Conservation (phyloP, 2,797 vertebrate genomes). For the Sitta carolinensis region DNA sequence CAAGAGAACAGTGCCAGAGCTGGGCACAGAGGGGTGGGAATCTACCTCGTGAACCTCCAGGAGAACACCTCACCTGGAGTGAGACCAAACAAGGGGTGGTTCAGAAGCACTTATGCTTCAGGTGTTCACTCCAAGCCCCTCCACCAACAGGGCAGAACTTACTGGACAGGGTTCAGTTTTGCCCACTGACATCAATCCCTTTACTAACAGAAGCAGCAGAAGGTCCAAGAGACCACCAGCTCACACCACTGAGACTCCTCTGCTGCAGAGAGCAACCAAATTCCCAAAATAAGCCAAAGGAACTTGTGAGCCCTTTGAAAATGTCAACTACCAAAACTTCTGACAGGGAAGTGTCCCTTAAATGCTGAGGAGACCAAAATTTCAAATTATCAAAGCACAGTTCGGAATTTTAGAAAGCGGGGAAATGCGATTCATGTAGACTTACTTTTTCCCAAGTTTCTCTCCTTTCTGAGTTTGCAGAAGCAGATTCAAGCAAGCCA, state of each 20-base stretch:
- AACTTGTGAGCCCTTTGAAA: background rate
- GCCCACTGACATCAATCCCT: background rate
- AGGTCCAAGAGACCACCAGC: background rate
- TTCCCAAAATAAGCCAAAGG: background rate
- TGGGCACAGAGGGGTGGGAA: background rate
- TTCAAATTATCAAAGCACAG: background rate
- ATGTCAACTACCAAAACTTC: background rate
- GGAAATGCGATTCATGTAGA: background rate
- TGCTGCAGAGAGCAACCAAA: background rate
- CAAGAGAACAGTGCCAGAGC: background rate
- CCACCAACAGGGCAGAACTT: background rate
- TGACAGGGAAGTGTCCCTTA: background rate
- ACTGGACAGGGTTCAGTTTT: background rate
- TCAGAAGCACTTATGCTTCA: background rate
- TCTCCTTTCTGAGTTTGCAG: constrained; percentile 90
- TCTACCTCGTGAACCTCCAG: background rate
- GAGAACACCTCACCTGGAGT: background rate
- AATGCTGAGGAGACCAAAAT: background rate
- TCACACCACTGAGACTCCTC: background rate
- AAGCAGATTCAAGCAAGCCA: constrained; percentile 88
- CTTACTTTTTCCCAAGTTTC: constrained; percentile 84
- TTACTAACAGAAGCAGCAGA: background rate
- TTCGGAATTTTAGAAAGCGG: background rate
- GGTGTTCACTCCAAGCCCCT: background rate
- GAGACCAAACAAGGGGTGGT: background rate